phyloP scores from a whole-genome alignment of 2,888 invertebrate species.

The Drosophila merina region DNA sequence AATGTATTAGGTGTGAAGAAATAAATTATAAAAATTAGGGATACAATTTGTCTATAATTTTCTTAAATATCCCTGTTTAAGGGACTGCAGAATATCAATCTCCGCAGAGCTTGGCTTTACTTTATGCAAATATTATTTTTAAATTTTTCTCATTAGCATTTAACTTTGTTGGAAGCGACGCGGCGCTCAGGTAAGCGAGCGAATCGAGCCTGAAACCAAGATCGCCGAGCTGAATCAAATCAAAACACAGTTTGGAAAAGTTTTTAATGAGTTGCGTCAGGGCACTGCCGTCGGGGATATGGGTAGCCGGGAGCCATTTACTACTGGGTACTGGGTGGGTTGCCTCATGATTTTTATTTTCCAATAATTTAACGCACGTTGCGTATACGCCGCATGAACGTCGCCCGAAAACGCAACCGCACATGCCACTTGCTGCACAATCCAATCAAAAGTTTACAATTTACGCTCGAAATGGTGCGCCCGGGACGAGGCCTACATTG shows the following conservation, averaged over 20 bases:
- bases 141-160: neutral
- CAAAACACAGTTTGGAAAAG: conserved; percentile 62
- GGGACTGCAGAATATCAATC: no score
- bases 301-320: conserved; percentile 8
- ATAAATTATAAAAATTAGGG: neutral
- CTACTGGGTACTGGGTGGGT: neutral
- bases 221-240: conserved; percentile 52
- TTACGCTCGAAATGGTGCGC: conserved; percentile 71
- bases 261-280: conserved; percentile 71
- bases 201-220: conserved; percentile 10
- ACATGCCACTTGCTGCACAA: conserved; percentile 66
- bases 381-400: conserved; percentile 56
- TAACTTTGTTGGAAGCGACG: neutral
- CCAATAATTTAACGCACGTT: conserved; percentile 70
- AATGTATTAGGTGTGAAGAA: neutral
- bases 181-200: conserved; percentile 7
- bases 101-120: neutral
- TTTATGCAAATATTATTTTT: conserved; percentile 21
- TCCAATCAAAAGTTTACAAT: conserved; percentile 78
- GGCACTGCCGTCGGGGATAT: conserved; percentile 20
- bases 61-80: no score
- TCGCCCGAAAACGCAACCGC: conserved; percentile 47
- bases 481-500: conserved; percentile 47
- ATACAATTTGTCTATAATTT: no score
- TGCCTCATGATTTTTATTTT: conserved; percentile 39